Base-by-base conservation (phyloP, 2,888 invertebrate genomes). In the Acheta domesticus region DNA sequence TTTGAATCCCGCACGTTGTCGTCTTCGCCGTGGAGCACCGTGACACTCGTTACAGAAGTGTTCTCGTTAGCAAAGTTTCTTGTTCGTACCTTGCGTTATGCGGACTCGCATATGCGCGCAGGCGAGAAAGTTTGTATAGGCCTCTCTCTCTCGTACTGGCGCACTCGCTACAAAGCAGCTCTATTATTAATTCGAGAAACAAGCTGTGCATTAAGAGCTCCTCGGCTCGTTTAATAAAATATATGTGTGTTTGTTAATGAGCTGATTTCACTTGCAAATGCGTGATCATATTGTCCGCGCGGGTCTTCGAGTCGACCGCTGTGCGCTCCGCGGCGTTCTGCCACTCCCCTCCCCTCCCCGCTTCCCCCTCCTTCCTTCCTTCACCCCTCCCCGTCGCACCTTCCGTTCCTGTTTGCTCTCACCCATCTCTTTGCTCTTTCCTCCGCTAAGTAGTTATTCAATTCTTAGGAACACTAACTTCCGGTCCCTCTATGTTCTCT, bases 151-250 rank as follows among this genome's bases (percentile, higher is more conserved):
- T 62, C 14, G 16, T 62, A 62, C 16, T 62, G n/a, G 62, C 62
- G 62, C 16, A 62, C 62, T 62, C n/a, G 16, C 16, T 62, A n/a
- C 62, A 62, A 62, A 62, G 62, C 62, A 62, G 62, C 62, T 62
- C 62, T 62, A 62, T 62, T 62, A 62, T 62, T 62, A 62, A 62
- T 62, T 62, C 16, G 62, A 62, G 62, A 62, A 62, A 62, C 62
- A 62, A 62, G 62, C 62, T 62, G 62, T 62, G 62, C 62, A 62
- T 62, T 62, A 62, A 62, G 62, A 62, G 62, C 62, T 11, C 8
- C 62, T 62, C 62, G 62, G 62, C 62, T 62, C 62, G 62, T 62
- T 62, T 62, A 62, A 62, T 62, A 62, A 62, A 62, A 62, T 62
- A 62, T 62, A 62, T 62, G 62, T 62, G 62, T 62, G 62, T 62